These are phyloP conservation scores for Micropterix aruncella DNA, from an alignment of 2,888 invertebrate species.

Conservation along the genomic window DNA sequence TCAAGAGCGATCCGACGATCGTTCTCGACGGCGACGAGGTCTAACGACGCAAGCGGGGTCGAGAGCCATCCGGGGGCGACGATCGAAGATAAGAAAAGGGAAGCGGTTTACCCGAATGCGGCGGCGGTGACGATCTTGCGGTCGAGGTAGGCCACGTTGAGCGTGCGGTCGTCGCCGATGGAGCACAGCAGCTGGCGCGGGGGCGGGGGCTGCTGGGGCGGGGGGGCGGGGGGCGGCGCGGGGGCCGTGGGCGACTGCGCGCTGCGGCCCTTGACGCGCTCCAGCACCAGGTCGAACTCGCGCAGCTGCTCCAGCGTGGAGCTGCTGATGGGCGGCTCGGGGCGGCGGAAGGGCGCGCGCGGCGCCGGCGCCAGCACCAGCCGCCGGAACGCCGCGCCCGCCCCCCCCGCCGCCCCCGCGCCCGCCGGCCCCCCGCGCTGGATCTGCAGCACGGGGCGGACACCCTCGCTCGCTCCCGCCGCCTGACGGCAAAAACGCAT, in stretches of 20 bases:
- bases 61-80: too few species aligned
- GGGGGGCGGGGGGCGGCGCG: conserved; percentile 12
- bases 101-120: too few species aligned
- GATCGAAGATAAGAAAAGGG: too few species aligned
- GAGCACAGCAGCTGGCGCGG: conserved; percentile 27
- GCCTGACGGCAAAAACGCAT: too few species aligned
- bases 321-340: conserved; percentile 38
- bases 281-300: conserved; percentile 69
- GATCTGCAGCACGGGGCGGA: conserved; percentile 40
- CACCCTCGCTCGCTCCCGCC: too few species aligned
- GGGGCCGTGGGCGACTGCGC: conserved; percentile 38
- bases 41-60: too few species aligned
- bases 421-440: conserved; percentile 46
- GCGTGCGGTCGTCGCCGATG: conserved; percentile 13
- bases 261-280: conserved; percentile 66
- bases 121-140: conserved; percentile 27
- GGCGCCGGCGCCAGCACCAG: conserved; percentile 35
- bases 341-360: conserved; percentile 8
- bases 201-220: conserved; percentile 14
- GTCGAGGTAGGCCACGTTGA: conserved; percentile 18
- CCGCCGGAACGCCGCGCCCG: conserved; percentile 37
- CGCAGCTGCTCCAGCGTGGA: conserved; percentile 63
- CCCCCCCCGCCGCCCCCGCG: conserved; percentile 36
- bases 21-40: too few species aligned
- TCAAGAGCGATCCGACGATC: too few species aligned